Evolutionary conservation across 2,113 vertebrate species (phyloP).

Genomic region (Sphaerodactylus townsendi): DNA sequence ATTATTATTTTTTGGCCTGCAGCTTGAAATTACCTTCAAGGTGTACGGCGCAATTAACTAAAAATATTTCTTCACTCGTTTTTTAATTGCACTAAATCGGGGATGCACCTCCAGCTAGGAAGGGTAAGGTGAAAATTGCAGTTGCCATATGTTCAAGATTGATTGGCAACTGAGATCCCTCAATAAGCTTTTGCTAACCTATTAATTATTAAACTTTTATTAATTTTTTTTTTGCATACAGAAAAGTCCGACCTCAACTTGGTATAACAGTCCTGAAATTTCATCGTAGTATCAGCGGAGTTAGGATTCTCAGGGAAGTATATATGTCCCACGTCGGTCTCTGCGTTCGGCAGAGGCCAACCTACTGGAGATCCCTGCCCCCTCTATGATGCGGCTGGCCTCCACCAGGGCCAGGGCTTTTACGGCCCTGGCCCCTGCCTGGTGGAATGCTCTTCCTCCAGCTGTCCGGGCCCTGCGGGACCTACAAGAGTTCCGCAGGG

Average conservation of each 20-base stretch:
- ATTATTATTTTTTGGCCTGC: slow-evolving; percentile 62
- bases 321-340: too few relatives aligned
- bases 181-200: slow-evolving; percentile 48
- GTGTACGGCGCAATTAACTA: slow-evolving; percentile 66
- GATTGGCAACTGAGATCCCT: slow-evolving; percentile 51
- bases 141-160: slow-evolving; percentile 60
- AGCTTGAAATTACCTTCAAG: slow-evolving; percentile 69
- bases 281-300: not conserved
- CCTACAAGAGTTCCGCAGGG: too few relatives aligned
- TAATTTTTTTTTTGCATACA: slow-evolving; percentile 43
- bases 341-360: too few relatives aligned
- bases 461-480: too few relatives aligned
- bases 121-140: slow-evolving; percentile 53
- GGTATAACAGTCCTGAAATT: slow-evolving; percentile 21
- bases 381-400: too few relatives aligned
- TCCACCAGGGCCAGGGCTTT: too few relatives aligned
- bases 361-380: too few relatives aligned
- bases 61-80: slow-evolving; percentile 61
- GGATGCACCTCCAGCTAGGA: slow-evolving; percentile 55
- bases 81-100: slow-evolving; percentile 67
- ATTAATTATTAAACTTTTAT: slow-evolving; percentile 60
- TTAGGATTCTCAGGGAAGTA: not conserved
- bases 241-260: slow-evolving; percentile 16
- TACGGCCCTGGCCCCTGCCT: too few relatives aligned
- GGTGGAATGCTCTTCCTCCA: too few relatives aligned